Base-by-base conservation (phyloP, 2,113 vertebrate species). In the Desmodus rotundus region DNA sequence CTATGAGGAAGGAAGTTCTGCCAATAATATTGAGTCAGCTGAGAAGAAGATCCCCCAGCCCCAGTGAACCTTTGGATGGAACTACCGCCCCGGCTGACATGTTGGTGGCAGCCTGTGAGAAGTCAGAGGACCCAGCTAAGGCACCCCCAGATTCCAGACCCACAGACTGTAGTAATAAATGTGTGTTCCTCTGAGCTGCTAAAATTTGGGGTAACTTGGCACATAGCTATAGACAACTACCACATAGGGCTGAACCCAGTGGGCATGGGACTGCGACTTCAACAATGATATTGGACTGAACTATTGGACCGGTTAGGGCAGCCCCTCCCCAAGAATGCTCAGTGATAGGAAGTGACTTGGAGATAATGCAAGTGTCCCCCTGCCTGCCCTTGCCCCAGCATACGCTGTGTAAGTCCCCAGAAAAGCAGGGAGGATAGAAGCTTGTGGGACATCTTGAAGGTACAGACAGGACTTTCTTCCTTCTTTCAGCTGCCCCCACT, bases 21-120 rank as follows among this genome's bases (percentile, higher is more conserved):
- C 28, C 41, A 28, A 45, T 15, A 2, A 28, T 52, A 7, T 2
- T 7, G 73, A 54, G 33, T 28, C 26, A 19, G 13, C 58, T 28
- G 9, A 11, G 58, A 63, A 58, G 41, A n/a, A 45, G 88, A 1
- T 6, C 43, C 70, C 56, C 41, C 26, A 26, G 43, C 19, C 43
- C 19, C n/a, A 4, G 13, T 0, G 0, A 82, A 20, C 26, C 56
- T 87, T 50, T 13, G 0, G 26, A 26, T 33, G 47, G 45, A 24
- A 20, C 38, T 2, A 0, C 5, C 33, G 56, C 28, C 58, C 41
- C 15, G 10, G 47, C 3, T 0, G 38, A 43, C 56, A 41, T 47
- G 31, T 4, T 33, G 54, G 54, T 5, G 28, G 4, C 1, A 52
- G 36, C 16, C 31, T 0, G 0, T 6, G 22, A 65, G 86, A 47